These are phyloP conservation scores for Clarias macrocephalus DNA, from an alignment of 2,113 vertebrate species.

Conservation along the genomic window DNA sequence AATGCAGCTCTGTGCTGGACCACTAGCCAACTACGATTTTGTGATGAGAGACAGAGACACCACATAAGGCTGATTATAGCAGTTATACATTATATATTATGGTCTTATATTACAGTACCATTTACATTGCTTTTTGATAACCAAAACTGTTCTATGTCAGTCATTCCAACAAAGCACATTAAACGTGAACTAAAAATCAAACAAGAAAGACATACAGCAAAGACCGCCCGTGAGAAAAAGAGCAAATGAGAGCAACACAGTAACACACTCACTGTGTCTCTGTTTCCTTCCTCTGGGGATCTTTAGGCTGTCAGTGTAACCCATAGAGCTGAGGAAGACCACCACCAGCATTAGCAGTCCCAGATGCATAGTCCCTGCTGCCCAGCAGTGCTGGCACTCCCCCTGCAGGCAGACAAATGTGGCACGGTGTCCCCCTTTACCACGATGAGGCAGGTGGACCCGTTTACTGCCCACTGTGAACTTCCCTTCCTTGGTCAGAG, in stretches of 20 bases:
- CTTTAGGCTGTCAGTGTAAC: constrained; percentile 81
- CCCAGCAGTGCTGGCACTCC: constrained; percentile 77
- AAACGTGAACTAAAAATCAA: neutral
- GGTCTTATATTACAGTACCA: neutral
- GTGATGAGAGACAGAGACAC: constrained; percentile 10
- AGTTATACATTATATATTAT: constrained; percentile 9
- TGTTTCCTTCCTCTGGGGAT: constrained; percentile 86
- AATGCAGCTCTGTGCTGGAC: constrained; percentile 41
- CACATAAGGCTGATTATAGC: constrained; percentile 1
- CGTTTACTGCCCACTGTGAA: constrained; percentile 67
- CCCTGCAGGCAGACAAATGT: constrained; percentile 74
- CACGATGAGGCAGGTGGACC: constrained; percentile 62
- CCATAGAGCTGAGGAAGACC: constrained; percentile 90
- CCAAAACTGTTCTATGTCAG: neutral
- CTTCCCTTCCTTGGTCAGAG: constrained; percentile 61
- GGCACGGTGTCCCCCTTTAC: constrained; percentile 63
- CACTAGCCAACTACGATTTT: constrained; percentile 5
- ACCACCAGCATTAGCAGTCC: constrained; percentile 85
- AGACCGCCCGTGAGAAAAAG: constrained; percentile 43
- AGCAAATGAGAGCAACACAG: constrained; percentile 39
- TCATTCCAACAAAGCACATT: neutral
- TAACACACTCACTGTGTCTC: constrained; percentile 85
- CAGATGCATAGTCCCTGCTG: constrained; percentile 95
- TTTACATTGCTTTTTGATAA: neutral
- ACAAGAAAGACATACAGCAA: neutral